Conservation (phyloP, 2,797 vertebrate species). For the Sciaenops ocellatus region DNA sequence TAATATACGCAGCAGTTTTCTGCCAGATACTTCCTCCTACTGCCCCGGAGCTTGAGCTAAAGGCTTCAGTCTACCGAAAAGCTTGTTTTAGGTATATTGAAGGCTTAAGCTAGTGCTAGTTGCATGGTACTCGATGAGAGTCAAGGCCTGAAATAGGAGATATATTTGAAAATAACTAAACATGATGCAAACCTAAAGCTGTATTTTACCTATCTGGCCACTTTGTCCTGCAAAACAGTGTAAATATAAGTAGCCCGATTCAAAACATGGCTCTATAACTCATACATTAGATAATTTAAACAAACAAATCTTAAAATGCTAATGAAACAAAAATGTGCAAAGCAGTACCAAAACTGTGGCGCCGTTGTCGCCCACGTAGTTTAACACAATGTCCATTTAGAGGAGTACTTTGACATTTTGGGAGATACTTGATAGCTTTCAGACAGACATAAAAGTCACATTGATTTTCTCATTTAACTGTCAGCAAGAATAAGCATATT, state of each 20-base stretch:
- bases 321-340: neutral
- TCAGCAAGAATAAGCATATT: neutral
- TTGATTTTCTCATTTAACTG: neutral
- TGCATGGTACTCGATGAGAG: neutral
- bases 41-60: neutral
- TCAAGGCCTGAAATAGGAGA: neutral
- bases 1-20: conserved; percentile 4
- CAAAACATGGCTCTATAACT: neutral
- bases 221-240: too few relatives aligned
- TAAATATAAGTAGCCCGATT: too few relatives aligned
- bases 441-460: neutral
- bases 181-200: neutral
- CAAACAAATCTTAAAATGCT: neutral
- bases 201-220: neutral
- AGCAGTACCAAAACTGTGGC: neutral
- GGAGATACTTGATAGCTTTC: neutral
- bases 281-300: too few relatives aligned
- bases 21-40: conserved; percentile 5
- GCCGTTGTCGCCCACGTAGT: neutral
- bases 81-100: neutral
- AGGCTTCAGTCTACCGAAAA: neutral
- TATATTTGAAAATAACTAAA: neutral
- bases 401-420: neutral
- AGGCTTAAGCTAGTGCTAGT: neutral
- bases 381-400: neutral